phyloP scores from a whole-genome alignment of 2,888 invertebrate genomes.

The Omphaloscelis lunosa region DNA sequence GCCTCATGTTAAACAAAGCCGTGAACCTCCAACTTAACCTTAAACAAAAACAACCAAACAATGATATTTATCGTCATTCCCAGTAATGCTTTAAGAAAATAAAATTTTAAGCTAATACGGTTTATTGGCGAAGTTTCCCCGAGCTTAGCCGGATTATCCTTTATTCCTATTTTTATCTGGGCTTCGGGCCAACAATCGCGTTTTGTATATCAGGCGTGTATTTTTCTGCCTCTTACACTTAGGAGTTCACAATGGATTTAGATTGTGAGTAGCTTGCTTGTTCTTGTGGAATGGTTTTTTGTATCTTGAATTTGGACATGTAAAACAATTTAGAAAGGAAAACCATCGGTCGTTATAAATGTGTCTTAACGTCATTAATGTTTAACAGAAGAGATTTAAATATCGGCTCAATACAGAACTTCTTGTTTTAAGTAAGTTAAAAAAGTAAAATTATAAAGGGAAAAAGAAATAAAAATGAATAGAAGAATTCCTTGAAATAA shows the following conservation, averaged over 20 bases:
- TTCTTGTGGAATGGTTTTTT: conserved; percentile 1
- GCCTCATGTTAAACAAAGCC: background rate
- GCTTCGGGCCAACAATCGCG: conserved; percentile 53
- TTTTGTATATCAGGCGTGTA: conserved; percentile 55
- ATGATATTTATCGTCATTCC: conserved; percentile 60
- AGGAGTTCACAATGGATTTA: conserved; percentile 39
- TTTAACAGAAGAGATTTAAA: background rate
- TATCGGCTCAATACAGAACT: background rate
- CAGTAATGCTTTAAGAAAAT: conserved; percentile 62
- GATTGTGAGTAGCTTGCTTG: conserved; percentile 9
- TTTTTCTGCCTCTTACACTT: conserved; percentile 48
- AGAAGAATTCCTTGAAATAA: background rate
- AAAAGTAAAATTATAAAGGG: background rate
- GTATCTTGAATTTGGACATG: background rate
- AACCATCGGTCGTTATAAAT: background rate
- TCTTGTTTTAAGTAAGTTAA: background rate
- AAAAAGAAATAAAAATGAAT: background rate
- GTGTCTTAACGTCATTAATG: background rate
- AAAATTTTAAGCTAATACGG: conserved; percentile 66
- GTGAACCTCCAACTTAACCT: conserved; percentile 14
- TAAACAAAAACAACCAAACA: conserved; percentile 41
- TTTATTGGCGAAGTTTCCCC: conserved; percentile 62
- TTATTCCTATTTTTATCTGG: conserved; percentile 62
- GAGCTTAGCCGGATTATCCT: conserved; percentile 56
- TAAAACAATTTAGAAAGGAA: background rate